These are phyloP conservation scores for Tokudaia tokunoshimensis DNA, from an alignment of 2,797 vertebrate genomes.

Conservation along the genomic window DNA sequence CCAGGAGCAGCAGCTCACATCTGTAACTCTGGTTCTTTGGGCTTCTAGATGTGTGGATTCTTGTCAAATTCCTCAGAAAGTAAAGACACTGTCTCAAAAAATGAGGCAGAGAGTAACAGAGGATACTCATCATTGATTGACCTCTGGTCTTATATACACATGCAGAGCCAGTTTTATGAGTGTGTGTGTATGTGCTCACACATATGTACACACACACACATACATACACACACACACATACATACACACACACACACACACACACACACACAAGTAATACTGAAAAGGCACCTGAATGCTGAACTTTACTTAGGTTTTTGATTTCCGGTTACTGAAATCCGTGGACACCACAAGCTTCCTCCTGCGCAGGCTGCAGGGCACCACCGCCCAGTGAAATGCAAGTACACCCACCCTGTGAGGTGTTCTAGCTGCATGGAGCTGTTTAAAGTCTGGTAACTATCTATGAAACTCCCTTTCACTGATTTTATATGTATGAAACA, in stretches of 20 bases:
- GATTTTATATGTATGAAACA: conserved; percentile 61
- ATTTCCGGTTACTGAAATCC: conserved; percentile 35
- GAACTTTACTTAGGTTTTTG: not conserved
- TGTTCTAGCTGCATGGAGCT: conserved; percentile 51
- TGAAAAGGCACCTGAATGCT: not conserved
- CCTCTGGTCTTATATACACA: no score
- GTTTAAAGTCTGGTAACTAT: conserved; percentile 77
- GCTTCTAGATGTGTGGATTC: no score
- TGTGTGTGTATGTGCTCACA: not conserved
- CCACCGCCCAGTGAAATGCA: conserved; percentile 60
- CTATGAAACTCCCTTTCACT: conserved; percentile 75
- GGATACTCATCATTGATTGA: no score
- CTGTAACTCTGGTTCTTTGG: no score
- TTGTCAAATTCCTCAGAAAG: no score
- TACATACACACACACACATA: not conserved
- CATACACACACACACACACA: not conserved
- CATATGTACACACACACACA: not conserved
- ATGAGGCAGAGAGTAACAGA: no score
- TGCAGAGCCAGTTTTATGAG: no score
- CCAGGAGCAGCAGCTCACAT: no score
- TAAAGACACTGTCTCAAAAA: no score
- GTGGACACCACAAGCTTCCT: not conserved
- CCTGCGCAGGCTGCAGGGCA: conserved; percentile 31
- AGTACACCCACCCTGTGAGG: conserved; percentile 63
- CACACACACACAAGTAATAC: not conserved